Conservation (phyloP, 2,888 invertebrate species). For the Lissocephala sabroskyi region DNA sequence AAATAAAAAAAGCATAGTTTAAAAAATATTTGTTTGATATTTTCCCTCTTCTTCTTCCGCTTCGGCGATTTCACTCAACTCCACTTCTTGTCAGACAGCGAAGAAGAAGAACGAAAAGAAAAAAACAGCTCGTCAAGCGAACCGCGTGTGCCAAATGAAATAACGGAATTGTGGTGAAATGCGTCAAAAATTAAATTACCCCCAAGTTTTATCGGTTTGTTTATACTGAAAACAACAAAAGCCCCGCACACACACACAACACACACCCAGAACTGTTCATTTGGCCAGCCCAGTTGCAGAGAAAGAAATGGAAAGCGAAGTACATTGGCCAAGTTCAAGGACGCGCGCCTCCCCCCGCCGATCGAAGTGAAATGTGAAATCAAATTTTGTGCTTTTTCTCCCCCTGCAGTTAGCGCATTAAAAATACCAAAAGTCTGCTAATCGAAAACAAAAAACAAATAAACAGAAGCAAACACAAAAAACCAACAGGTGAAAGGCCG, state of each 20-base stretch:
- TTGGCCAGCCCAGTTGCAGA: slow-evolving; percentile 5
- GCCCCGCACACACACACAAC: no score
- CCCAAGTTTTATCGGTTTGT: not conserved
- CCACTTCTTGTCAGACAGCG: slow-evolving; percentile 20
- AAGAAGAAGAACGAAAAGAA: slow-evolving; percentile 11
- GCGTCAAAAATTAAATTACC: not conserved
- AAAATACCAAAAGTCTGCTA: slow-evolving; percentile 1
- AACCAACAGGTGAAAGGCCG: not conserved
- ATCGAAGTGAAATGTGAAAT: not conserved
- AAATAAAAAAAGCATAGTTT: slow-evolving; percentile 16
- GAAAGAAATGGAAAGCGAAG: slow-evolving; percentile 22
- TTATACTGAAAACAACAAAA: no score
- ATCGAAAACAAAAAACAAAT: slow-evolving; percentile 4
- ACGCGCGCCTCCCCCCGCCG: slow-evolving; percentile 18
- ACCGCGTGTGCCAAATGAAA: not conserved
- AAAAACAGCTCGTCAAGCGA: slow-evolving; percentile 1
- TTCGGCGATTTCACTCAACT: no score
- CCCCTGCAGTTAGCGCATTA: no score
- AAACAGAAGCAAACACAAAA: slow-evolving; percentile 2
- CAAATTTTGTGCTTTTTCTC: not conserved
- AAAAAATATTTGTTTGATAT: slow-evolving; percentile 21
- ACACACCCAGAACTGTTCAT: not conserved
- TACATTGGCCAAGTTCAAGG: slow-evolving; percentile 63
- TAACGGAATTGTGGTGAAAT: no score
- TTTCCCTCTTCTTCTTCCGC: no score